Conservation (phyloP, 2,113 vertebrate species). For the Chloroceryle aenea region DNA sequence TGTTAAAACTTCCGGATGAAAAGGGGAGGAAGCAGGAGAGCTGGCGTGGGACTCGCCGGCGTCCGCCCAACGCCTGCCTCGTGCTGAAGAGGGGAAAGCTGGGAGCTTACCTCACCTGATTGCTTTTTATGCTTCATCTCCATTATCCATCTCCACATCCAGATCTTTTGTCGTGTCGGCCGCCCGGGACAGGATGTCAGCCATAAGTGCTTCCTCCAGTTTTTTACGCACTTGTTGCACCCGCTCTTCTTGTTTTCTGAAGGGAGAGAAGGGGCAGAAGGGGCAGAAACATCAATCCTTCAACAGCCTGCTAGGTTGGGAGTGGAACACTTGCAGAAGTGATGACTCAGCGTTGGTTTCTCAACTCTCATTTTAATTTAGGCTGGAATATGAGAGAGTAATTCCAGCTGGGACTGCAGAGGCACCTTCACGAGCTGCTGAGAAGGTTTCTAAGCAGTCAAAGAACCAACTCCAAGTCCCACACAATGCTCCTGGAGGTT, state of each 20-base stretch:
- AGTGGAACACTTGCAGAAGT: background rate
- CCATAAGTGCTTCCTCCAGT: slow-evolving; percentile 91
- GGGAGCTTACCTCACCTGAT: slow-evolving; percentile 55
- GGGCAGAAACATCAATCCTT: background rate
- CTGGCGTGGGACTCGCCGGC: background rate
- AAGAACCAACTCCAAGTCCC: background rate
- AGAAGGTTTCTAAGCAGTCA: background rate
- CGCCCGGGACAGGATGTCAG: slow-evolving; percentile 85
- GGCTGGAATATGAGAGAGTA: too few relatives aligned
- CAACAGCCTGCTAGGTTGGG: background rate
- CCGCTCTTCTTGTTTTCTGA: slow-evolving; percentile 91
- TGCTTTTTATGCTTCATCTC: slow-evolving; percentile 74
- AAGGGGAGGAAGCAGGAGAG: background rate
- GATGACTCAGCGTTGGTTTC: background rate
- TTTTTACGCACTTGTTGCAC: slow-evolving; percentile 89
- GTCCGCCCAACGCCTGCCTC: background rate
- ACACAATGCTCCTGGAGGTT: background rate
- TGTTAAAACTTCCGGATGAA: too few relatives aligned
- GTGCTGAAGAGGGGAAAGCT: background rate
- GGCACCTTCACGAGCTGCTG: background rate
- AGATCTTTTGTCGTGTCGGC: slow-evolving; percentile 79
- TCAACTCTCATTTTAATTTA: background rate
- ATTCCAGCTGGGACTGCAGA: background rate
- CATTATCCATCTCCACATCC: slow-evolving; percentile 73
- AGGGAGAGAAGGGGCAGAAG: background rate